These are phyloP conservation scores for Protomyctophum bolini DNA, from an alignment of 2,113 vertebrate genomes.

Conservation along the genomic window DNA sequence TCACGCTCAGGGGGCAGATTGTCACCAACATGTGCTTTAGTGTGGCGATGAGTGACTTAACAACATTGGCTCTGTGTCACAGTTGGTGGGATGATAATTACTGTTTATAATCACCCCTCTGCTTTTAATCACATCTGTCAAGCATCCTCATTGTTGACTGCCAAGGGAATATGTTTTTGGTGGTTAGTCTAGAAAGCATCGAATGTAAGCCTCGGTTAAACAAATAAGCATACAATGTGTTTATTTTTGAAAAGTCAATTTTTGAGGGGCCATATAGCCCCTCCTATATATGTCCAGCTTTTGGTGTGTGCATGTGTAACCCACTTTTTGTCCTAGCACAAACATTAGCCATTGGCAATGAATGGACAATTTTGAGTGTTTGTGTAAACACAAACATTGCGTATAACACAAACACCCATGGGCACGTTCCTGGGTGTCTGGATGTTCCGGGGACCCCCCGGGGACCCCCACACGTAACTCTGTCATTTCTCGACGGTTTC, in stretches of 20 bases:
- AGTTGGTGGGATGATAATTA: slow-evolving; percentile 48
- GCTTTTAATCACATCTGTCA: slow-evolving; percentile 50
- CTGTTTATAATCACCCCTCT: slow-evolving; percentile 50
- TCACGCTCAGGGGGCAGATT: slow-evolving; percentile 41
- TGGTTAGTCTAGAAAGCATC: slow-evolving; percentile 15
- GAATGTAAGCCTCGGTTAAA: slow-evolving; percentile 34
- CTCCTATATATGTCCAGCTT: too few relatives aligned
- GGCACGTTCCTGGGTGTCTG: too few relatives aligned
- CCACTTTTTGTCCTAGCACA: too few relatives aligned
- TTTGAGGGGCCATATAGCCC: too few relatives aligned
- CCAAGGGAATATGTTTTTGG: slow-evolving; percentile 26
- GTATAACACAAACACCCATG: too few relatives aligned
- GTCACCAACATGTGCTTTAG: slow-evolving; percentile 52
- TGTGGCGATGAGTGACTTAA: slow-evolving; percentile 48
- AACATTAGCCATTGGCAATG: too few relatives aligned
- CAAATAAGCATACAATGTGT: slow-evolving; percentile 31
- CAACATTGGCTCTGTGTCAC: slow-evolving; percentile 39
- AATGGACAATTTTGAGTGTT: too few relatives aligned
- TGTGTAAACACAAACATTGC: too few relatives aligned
- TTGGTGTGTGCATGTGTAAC: too few relatives aligned
- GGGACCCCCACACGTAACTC: too few relatives aligned
- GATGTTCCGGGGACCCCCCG: too few relatives aligned
- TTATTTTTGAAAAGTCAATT: slow-evolving; percentile 8
- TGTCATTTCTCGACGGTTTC: too few relatives aligned
- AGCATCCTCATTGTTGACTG: slow-evolving; percentile 38